Conservation (phyloP, 1,140 invertebrate genomes). For the Drosophila bocki region DNA sequence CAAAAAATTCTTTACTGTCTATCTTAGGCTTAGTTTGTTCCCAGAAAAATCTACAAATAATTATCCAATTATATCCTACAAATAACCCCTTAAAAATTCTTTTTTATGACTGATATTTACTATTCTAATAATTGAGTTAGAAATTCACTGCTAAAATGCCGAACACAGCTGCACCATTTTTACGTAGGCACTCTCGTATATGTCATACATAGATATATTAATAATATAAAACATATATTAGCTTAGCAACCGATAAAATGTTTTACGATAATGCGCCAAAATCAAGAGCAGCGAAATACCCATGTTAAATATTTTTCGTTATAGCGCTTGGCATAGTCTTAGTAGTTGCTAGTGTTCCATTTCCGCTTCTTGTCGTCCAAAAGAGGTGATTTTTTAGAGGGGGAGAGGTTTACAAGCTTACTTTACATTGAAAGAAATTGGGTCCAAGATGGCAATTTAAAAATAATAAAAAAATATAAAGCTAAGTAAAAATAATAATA, state of each 20-base stretch:
- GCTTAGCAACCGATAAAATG: slow-evolving; percentile 45
- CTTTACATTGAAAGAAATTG: background rate
- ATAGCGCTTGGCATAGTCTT: slow-evolving; percentile 1
- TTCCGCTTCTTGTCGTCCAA: slow-evolving; percentile 42
- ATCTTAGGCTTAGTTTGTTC: background rate
- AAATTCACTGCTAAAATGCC: background rate
- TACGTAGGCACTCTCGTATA: background rate
- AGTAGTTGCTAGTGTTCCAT: slow-evolving; percentile 38
- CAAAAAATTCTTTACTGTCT: background rate
- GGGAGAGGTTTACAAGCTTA: background rate
- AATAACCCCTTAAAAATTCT: background rate
- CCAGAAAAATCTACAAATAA: background rate
- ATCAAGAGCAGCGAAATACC: slow-evolving; percentile 37
- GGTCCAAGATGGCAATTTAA: too few species aligned
- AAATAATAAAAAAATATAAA: too few species aligned
- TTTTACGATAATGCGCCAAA: slow-evolving; percentile 32
- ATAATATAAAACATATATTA: slow-evolving; percentile 4
- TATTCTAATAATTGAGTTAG: background rate
- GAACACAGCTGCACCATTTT: background rate
- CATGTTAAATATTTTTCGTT: slow-evolving; percentile 29
- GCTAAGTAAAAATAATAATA: too few species aligned
- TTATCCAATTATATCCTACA: background rate
- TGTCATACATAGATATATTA: background rate
- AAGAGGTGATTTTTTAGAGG: background rate
- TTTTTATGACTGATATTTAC: background rate